Evolutionary conservation across 2,113 vertebrate genomes (phyloP), one percentile per base, ranked within the genome.

Genomic region (Callospermophilus lateralis): DNA sequence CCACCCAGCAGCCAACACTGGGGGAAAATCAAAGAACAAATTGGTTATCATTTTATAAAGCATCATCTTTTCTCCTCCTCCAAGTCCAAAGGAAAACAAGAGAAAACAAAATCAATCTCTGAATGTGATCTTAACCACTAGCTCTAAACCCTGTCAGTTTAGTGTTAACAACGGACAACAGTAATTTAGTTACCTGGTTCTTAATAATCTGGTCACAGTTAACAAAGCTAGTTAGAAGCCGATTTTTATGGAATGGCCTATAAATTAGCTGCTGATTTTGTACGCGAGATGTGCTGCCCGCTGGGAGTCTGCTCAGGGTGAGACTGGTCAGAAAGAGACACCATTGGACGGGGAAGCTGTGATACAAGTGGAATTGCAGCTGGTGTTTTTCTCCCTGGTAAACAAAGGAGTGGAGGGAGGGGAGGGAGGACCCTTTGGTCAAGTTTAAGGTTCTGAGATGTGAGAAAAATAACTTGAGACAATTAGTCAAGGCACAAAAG

Each of bases 401-500:
- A 53, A 58, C 32, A 63, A 8, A 34, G 58, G 4, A 77, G 13
- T 24, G 80, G 48, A 81, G 28, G 11, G 8, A 37, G 26, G 37
- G 19, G n/a, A 4, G 2, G 10, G 2, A 13, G 3, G 13, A 1
- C 32, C 32, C 51, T 86, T 89, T 67, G 20, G 39, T 81, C 45
- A 72, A 37, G 65, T 76, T 83, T 70, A 51, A 90, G 74, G 4
- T 80, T 61, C 58, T 89, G 53, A 28, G 15, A 24, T 55, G 61
- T 11, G 63, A 86, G n/a, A 11, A 22, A 80, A 89, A 58, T 72
- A 68, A 77, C 45, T 84, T 73, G 53, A 58, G 74, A 87, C 86
- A 95, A 73, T 89, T 81, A 72, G 28, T 24, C 65, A 53, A 95
- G 53, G 58, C 85, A 79, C 84, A 63, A 89, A 92, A 83, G 42